These are phyloP conservation scores for Drosophila teissieri DNA, from an alignment of 1,140 invertebrate species.

Conservation along the genomic window DNA sequence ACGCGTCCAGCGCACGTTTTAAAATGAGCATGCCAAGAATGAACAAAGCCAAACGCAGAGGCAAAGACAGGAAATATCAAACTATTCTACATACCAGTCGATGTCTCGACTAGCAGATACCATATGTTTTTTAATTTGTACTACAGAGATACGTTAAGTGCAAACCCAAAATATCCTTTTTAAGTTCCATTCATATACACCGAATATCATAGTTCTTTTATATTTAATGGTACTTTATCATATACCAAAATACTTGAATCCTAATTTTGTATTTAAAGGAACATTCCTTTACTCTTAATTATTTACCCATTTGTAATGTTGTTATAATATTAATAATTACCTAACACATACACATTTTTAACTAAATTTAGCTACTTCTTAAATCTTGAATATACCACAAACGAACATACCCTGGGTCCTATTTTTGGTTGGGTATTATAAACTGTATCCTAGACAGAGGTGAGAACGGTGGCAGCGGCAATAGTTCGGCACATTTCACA, in stretches of 20 bases:
- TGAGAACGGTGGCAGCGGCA: conserved; percentile 1
- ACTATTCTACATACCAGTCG: not conserved
- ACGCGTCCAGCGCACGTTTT: conserved; percentile 74
- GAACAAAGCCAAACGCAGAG: conserved; percentile 17
- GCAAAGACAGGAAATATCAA: conserved; percentile 13
- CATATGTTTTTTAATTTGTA: no score
- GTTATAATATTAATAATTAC: no score
- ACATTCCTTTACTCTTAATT: no score
- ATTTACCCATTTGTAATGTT: no score
- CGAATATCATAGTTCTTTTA: no score
- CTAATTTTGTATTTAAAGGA: no score
- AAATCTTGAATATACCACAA: no score
- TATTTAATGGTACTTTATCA: no score
- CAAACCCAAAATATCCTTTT: not conserved
- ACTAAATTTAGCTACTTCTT: no score
- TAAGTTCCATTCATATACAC: no score
- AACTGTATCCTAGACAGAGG: conserved; percentile 13
- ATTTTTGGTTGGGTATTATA: conserved; percentile 3
- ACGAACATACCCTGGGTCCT: not conserved
- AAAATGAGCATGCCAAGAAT: conserved; percentile 50
- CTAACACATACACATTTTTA: no score
- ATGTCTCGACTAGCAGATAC: conserved; percentile 17
- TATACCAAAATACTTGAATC: no score
- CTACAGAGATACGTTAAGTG: not conserved
- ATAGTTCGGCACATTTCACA: conserved; percentile 65